These are phyloP conservation scores for Chirona hameri DNA, from an alignment of 2,888 invertebrate genomes.

Conservation along the genomic window DNA sequence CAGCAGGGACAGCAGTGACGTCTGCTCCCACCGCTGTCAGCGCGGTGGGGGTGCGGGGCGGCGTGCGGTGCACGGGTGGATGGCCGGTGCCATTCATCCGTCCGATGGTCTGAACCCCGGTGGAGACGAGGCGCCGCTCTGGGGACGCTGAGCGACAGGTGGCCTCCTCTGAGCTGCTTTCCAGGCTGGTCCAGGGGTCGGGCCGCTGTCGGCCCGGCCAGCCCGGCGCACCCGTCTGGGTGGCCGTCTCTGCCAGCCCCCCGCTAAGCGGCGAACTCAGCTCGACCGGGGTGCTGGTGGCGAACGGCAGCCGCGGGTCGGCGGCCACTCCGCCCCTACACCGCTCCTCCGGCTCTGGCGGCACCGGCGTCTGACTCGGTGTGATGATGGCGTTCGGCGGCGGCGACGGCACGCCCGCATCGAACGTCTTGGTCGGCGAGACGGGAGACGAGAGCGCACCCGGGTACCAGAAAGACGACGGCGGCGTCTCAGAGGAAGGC, in stretches of 20 bases:
- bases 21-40: background rate
- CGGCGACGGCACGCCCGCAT: slow-evolving; percentile 36
- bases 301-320: background rate
- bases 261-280: background rate
- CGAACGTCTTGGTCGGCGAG: slow-evolving; percentile 37
- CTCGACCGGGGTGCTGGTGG: background rate
- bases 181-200: background rate
- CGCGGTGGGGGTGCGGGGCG: background rate
- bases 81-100: slow-evolving; percentile 40
- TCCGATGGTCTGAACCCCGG: slow-evolving; percentile 49
- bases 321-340: background rate
- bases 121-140: slow-evolving; percentile 50
- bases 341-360: background rate
- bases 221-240: background rate
- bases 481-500: slow-evolving; percentile 70
- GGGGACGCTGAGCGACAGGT: slow-evolving; percentile 50
- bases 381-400: slow-evolving; percentile 46
- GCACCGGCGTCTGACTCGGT: slow-evolving; percentile 46
- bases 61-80: slow-evolving; percentile 33
- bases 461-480: slow-evolving; percentile 59
- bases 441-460: slow-evolving; percentile 49
- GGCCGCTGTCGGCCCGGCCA: background rate
- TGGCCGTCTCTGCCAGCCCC: background rate
- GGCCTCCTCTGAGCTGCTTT: slow-evolving; percentile 44
- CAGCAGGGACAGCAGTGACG: background rate